Conservation (phyloP, 2,113 vertebrate species). For the Axis porcinus region DNA sequence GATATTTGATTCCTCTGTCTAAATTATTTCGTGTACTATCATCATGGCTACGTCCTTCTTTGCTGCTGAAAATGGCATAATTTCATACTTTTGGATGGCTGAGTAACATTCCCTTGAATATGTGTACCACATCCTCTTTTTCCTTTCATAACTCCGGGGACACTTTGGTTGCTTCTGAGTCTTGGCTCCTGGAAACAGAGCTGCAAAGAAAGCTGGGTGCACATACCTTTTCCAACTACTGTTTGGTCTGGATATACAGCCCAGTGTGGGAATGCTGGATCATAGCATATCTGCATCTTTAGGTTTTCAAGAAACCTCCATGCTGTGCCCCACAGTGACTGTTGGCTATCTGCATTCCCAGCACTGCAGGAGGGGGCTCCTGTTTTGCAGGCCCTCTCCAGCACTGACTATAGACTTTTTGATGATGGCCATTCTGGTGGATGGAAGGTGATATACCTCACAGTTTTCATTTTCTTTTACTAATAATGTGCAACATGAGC, state of each 20-base stretch:
- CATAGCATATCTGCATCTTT: neutral
- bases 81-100: neutral
- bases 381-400: neutral
- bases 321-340: neutral
- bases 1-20: neutral
- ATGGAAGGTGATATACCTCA: neutral
- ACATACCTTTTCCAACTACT: neutral
- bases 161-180: neutral
- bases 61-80: neutral
- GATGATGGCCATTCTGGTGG: neutral
- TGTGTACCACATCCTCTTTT: neutral
- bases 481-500: neutral
- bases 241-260: neutral
- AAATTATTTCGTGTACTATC: neutral
- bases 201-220: neutral
- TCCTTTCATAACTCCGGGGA: neutral
- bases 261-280: neutral
- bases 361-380: neutral
- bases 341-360: neutral
- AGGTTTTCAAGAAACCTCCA: neutral
- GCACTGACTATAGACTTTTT: neutral
- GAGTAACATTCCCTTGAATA: neutral
- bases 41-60: neutral
- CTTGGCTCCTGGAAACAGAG: neutral
- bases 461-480: neutral